Percentiles rank a stretch among this genome's conserved stretches.
Conservation (phyloP, 1,140 invertebrate species). For the Drosophila bocqueti region DNA sequence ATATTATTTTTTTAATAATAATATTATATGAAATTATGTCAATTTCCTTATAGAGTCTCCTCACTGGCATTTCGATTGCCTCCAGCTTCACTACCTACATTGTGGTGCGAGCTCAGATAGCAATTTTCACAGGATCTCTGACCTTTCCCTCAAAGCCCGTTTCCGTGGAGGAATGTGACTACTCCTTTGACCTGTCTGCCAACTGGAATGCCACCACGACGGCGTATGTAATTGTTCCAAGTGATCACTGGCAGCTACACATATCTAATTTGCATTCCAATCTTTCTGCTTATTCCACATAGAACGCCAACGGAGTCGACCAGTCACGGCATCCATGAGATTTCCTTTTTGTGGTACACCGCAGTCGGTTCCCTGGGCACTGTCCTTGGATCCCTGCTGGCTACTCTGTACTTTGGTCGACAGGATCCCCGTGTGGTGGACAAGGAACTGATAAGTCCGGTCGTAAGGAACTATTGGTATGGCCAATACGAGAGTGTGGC, state of each 20-base stretch:
- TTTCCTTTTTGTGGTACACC: constrained; percentile 86
- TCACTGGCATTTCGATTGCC: constrained; percentile 51
- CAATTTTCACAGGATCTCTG: constrained; percentile 54
- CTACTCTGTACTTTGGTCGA: constrained; percentile 64
- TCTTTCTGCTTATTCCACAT: not conserved
- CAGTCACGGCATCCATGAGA: constrained; percentile 52
- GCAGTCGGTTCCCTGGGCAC: constrained; percentile 58
- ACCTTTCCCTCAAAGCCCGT: constrained; percentile 60
- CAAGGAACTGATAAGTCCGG: constrained; percentile 54
- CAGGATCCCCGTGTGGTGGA: constrained; percentile 62
- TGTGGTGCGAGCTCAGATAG: constrained; percentile 62
- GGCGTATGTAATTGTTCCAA: constrained; percentile 56
- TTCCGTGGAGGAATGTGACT: constrained; percentile 61
- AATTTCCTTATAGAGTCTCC: constrained; percentile 47
- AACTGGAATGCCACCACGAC: constrained; percentile 51
- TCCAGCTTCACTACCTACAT: constrained; percentile 54
- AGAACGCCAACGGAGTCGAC: constrained; percentile 17
- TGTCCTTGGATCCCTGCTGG: constrained; percentile 50
- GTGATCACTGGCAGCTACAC: not conserved
- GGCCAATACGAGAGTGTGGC: constrained; percentile 53
- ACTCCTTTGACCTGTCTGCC: constrained; percentile 44
- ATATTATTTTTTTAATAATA: not conserved
- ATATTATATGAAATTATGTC: not conserved
- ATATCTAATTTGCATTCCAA: not conserved
- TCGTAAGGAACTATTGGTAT: constrained; percentile 61